These are phyloP conservation scores for Oxyruncus cristatus DNA, from an alignment of 2,113 vertebrate species.

Conservation along the genomic window DNA sequence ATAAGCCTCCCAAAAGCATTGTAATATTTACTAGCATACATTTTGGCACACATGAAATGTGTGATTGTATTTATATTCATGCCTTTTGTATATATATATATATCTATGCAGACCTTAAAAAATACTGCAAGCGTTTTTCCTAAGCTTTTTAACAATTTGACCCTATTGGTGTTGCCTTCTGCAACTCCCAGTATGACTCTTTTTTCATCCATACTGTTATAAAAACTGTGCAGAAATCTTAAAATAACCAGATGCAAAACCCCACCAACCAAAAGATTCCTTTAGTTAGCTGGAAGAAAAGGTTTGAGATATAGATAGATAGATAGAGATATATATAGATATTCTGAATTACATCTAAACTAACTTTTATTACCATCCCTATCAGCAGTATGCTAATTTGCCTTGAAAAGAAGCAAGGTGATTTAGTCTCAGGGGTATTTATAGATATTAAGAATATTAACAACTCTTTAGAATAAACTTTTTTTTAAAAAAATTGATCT, in stretches of 20 bases:
- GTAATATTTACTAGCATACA: slow-evolving; percentile 35
- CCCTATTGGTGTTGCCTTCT: not conserved
- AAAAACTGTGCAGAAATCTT: not conserved
- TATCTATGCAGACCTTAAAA: not conserved
- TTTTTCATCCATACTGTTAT: not conserved
- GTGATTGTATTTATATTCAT: slow-evolving; percentile 12
- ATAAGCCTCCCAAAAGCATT: slow-evolving; percentile 22
- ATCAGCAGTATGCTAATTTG: not conserved
- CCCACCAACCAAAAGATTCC: not conserved
- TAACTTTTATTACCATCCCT: not conserved
- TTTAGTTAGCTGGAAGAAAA: not conserved
- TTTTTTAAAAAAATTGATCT: not conserved
- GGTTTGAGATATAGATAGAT: not conserved
- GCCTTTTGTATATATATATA: not conserved
- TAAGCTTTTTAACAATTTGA: not conserved
- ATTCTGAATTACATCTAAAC: not conserved
- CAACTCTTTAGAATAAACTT: not conserved
- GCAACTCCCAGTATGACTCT: not conserved
- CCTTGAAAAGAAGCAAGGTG: not conserved
- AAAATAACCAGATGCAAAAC: not conserved
- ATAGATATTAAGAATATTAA: not conserved
- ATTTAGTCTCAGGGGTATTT: not conserved
- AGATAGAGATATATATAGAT: not conserved
- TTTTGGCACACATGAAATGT: not conserved
- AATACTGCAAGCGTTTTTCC: not conserved